Base-by-base conservation (phyloP, 2,888 invertebrate genomes). In the Amphipoea lucens region DNA sequence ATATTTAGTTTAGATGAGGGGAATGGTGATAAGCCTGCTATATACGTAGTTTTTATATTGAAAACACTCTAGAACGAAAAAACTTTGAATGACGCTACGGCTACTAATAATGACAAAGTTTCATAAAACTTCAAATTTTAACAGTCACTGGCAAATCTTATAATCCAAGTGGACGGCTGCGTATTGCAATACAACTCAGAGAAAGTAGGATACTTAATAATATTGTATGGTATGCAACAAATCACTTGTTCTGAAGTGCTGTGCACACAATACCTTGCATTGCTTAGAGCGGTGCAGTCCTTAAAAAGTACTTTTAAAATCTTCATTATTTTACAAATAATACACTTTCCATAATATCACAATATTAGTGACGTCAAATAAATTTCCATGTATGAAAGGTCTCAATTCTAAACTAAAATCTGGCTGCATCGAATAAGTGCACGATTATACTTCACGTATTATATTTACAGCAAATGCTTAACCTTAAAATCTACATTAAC, bases 401-500 rank as follows among this genome's bases (percentile, higher is more conserved):
- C 86, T 88, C 86, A 82, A 83, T 68, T 74, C 70, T 73, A 76
- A 88, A 87, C 23, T 76, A 79, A 88, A 84, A 78, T 79, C 81
- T 75, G 77, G 70, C 66, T 84, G 81, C 76, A 71, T 86, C 77
- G 80, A 81, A 81, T 85, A 74, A 82, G 88, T 88, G 88, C 88
- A 88, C 78, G 82, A 86, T 83, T 88, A 88, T 82, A 75, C 76
- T 84, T 83, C 78, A 86, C 78, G 74, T 85, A 86, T 84, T 83
- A 89, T 89, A 89, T 88, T 86, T 89, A 89, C 89, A 89, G 88
- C 82, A 79, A 87, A 88, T 87, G 79, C 88, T 90, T 90, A 91
- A 91, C 88, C 88, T 90, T 91, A 88, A 89, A 89, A 85, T 81
- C 90, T 92, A 92, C 86, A 86, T 84, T 90, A 90, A 90, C 88